Conservation (phyloP, 1,140 invertebrate species). For the Periplaneta americana region DNA sequence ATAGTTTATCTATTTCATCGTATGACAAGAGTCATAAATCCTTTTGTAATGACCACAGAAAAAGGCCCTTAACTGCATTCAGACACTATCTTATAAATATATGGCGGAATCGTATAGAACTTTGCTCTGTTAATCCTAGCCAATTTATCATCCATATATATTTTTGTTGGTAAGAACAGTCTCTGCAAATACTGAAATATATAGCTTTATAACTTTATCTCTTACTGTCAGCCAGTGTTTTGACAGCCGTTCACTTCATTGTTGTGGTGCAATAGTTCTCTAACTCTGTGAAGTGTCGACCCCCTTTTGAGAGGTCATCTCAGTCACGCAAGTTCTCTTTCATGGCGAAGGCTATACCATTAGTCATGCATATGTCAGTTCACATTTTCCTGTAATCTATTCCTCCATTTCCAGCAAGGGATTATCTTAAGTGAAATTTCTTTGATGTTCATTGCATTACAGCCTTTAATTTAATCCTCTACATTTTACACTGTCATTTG, state of each 20-base stretch:
- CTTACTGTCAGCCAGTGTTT: too few relatives aligned
- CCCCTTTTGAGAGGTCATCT: not conserved
- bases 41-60: not conserved
- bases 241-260: not conserved
- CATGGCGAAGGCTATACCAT: not conserved
- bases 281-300: not conserved
- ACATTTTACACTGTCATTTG: too few relatives aligned
- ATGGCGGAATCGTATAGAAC: not conserved
- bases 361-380: not conserved
- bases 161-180: not conserved
- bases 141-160: not conserved
- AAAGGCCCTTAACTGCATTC: not conserved
- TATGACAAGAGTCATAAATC: too few relatives aligned
- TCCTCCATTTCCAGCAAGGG: too few relatives aligned
- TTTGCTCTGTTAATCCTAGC: not conserved
- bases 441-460: too few relatives aligned
- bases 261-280: not conserved
- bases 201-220: not conserved
- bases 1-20: too few relatives aligned
- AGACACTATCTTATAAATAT: not conserved
- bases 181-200: not conserved
- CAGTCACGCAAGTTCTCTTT: not conserved
- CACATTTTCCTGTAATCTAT: too few relatives aligned
- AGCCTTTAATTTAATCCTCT: too few relatives aligned
- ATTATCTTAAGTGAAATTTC: too few relatives aligned